Base-by-base conservation (phyloP, 1,140 invertebrate species). In the Bombyx mandarina region DNA sequence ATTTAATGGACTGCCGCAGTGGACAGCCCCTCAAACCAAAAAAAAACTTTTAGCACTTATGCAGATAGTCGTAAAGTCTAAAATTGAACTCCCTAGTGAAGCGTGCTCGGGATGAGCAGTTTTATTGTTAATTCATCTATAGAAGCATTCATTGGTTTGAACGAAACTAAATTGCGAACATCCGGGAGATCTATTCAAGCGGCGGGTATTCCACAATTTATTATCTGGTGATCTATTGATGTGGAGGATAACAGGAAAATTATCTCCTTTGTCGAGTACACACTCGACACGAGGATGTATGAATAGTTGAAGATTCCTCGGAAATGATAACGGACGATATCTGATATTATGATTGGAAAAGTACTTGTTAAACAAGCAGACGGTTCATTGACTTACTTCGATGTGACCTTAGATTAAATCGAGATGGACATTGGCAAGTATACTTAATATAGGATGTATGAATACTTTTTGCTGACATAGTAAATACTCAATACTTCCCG, bases 61-160 rank as follows among this genome's bases (percentile, higher is more conserved):
- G 49, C 7, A 12, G 18, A 49, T 26, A 10, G 18, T 1, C 7
- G 0, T 26, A 8, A 44, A 1, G 44, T n/a, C 54, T 1, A 43
- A 57, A 56, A 59, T 65, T 8, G 8, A 8, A 7, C 10, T 10
- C n/a, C 2, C 1, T 52, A 1, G 22, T n/a, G 43, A 52, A 43
- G 44, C 22, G 45, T 18, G 43, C 47, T 71, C 71, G 74, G 76
- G 83, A 83, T 84, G 79, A 83, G 79, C 80, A 83, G 82, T 84
- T 83, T 82, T 76, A 86, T 84, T 84, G 81, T 83, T 79, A 83
- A 81, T 72, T 84, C 77, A 76, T 69, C 78, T 80, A 84, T 86
- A 74, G 69, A 69, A 56, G 67, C 62, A 80, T 73, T 81, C 81
- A 86, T 78, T 86, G 82, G 69, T 62, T 75, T 71, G 81, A 75